Base-by-base conservation (phyloP, 2,888 invertebrate species). In the Brachycybe producta region DNA sequence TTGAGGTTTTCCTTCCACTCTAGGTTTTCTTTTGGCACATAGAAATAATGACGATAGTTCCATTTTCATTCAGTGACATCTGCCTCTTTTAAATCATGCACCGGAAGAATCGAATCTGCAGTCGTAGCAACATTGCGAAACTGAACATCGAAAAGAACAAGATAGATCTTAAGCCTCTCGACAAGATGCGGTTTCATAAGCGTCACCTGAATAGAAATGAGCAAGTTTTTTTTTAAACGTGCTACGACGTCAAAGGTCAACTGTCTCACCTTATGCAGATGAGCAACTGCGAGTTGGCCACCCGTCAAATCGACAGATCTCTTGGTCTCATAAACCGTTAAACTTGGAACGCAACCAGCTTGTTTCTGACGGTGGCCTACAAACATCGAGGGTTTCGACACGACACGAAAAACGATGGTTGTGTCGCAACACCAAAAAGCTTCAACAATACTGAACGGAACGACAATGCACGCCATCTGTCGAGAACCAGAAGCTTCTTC, bases 111-210 rank as follows among this genome's bases (percentile, higher is more conserved):
- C 2, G 49, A 15, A 41, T 24, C 30, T 17, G 38, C 28, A 19
- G 45, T 45, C n/a, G n/a, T n/a, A n/a, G n/a, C n/a, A 19, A 45
- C 17, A 36, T 23, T 45, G n/a, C 44, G 27, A 36, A 50, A 45
- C 30, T 39, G 36, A 15, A 36, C 36, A 26, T 50, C 23, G 30
- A 51, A 45, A 13, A 47, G 32, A 19, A 51, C 45, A 38, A 51
- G 45, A 45, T 51, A 51, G 51, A 51, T 51, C 35, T 51, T 51
- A 24, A 51, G 39, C 30, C 38, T 35, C 26, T 51, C 51, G 32
- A 45, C 32, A 21, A 45, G 34, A 36, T 51, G 51, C 26, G 45
- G 36, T 27, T 36, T 51, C 21, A 38, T 32, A 11, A 45, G 21
- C 26, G 36, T 45, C 26, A 51, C 38, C 51, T 51, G 28, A 17